A percentile compares a stretch with the other conserved stretches of the same genome.
Conservation (phyloP, 2,113 vertebrate species). For the Pterocles gutturalis region DNA sequence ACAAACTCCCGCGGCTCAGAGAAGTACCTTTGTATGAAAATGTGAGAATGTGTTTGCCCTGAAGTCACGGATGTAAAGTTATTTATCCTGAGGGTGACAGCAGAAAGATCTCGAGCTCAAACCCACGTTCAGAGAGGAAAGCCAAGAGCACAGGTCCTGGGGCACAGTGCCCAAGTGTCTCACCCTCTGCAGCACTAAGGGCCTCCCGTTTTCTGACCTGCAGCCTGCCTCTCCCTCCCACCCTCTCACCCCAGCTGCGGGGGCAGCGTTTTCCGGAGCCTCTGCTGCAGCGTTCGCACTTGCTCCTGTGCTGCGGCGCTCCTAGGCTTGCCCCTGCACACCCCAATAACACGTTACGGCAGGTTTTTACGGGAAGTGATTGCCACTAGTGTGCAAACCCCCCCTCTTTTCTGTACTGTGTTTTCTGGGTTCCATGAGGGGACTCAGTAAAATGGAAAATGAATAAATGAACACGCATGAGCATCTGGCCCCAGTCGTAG, state of each 20-base stretch:
- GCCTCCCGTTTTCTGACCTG: too few species aligned
- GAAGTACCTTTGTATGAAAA: not conserved
- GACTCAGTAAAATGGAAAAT: not conserved
- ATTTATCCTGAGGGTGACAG: not conserved
- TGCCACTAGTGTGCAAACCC: not conserved
- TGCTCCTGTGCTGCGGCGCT: not conserved
- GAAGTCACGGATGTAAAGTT: not conserved
- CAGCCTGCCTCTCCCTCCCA: not conserved
- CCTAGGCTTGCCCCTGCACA: not conserved
- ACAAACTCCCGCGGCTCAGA: not conserved
- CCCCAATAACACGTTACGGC: fast-evolving
- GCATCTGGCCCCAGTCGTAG: not conserved
- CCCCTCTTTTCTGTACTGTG: not conserved
- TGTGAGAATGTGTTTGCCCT: not conserved
- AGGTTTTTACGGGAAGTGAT: not conserved
- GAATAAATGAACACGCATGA: fast-evolving
- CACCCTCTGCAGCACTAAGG: not conserved
- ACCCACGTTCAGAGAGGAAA: not conserved
- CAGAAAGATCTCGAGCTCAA: not conserved
- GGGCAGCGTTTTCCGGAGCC: not conserved
- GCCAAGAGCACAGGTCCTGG: not conserved
- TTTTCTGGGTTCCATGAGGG: not conserved
- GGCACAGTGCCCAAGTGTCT: not conserved
- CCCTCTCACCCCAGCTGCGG: not conserved
- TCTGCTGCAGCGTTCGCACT: not conserved